Conservation (phyloP, 2,113 vertebrate species). For the Nesospiza acunhae region DNA sequence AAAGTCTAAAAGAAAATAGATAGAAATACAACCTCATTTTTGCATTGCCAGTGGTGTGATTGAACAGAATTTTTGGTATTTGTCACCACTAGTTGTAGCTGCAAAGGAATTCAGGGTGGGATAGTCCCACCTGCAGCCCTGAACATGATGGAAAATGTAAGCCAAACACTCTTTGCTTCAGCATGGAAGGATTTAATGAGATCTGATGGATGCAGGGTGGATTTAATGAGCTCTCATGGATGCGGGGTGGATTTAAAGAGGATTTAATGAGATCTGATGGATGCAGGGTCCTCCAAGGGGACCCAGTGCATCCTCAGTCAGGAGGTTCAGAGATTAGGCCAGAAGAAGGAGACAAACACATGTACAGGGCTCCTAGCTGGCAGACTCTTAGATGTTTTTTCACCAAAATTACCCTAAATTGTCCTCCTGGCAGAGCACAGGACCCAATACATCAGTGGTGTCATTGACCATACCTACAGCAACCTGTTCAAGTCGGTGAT, state of each 20-base stretch:
- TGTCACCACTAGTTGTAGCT: not conserved
- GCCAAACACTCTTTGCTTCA: not conserved
- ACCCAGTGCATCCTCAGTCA: not conserved
- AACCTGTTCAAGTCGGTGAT: not conserved
- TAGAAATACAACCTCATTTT: not conserved
- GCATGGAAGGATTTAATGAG: not conserved
- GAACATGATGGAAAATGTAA: not conserved
- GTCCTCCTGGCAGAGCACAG: not conserved
- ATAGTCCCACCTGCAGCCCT: accelerated
- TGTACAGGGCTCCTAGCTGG: not conserved
- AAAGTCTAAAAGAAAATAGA: not conserved
- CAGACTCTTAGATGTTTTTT: not conserved
- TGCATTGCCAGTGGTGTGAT: not conserved
- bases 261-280: not conserved
- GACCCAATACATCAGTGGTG: no score
- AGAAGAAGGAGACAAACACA: not conserved
- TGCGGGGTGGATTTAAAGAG: no score
- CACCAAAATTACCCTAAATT: not conserved
- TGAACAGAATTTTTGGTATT: not conserved
- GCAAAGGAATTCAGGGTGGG: not conserved
- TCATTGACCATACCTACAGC: not conserved
- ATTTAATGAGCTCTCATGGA: not conserved
- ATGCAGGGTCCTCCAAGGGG: not conserved
- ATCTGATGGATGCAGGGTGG: not conserved
- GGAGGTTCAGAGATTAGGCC: not conserved